phyloP scores from a whole-genome alignment of 2,797 vertebrate genomes.

The Bradypodion pumilum region DNA sequence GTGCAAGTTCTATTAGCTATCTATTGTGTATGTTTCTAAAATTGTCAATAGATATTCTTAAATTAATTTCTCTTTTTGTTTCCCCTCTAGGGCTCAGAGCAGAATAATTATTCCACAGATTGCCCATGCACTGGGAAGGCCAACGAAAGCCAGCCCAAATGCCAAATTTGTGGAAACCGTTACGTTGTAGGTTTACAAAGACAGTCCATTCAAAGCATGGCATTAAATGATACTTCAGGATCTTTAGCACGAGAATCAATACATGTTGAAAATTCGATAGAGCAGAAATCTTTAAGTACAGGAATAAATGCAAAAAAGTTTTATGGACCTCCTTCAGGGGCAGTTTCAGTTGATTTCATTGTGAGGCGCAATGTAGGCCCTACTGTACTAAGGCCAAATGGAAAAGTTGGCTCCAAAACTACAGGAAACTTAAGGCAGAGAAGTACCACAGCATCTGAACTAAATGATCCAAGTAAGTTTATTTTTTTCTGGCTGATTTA shows the following conservation, averaged over 20 bases:
- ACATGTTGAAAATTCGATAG: slow-evolving; percentile 77
- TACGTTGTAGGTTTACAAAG: slow-evolving; percentile 74
- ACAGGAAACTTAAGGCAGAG: slow-evolving; percentile 76
- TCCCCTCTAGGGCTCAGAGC: slow-evolving; percentile 73
- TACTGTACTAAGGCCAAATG: slow-evolving; percentile 78
- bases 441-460: slow-evolving; percentile 76
- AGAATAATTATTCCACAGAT: slow-evolving; percentile 73
- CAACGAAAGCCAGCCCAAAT: slow-evolving; percentile 81
- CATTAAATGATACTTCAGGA: slow-evolving; percentile 71
- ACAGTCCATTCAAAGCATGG: slow-evolving; percentile 72
- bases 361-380: slow-evolving; percentile 77
- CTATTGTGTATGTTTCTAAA: neutral
- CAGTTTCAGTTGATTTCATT: slow-evolving; percentile 74
- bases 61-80: slow-evolving; percentile 33
- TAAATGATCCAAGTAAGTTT: slow-evolving; percentile 94
- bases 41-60: neutral
- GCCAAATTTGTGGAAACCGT: slow-evolving; percentile 79
- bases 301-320: slow-evolving; percentile 81
- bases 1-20: neutral
- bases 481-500: slow-evolving; percentile 21
- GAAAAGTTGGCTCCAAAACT: slow-evolving; percentile 77
- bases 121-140: slow-evolving; percentile 82
- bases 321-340: slow-evolving; percentile 77
- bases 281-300: slow-evolving; percentile 78
- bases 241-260: slow-evolving; percentile 83